phyloP scores from a whole-genome alignment of 2,113 vertebrate species.

The Oreochromis niloticus region DNA sequence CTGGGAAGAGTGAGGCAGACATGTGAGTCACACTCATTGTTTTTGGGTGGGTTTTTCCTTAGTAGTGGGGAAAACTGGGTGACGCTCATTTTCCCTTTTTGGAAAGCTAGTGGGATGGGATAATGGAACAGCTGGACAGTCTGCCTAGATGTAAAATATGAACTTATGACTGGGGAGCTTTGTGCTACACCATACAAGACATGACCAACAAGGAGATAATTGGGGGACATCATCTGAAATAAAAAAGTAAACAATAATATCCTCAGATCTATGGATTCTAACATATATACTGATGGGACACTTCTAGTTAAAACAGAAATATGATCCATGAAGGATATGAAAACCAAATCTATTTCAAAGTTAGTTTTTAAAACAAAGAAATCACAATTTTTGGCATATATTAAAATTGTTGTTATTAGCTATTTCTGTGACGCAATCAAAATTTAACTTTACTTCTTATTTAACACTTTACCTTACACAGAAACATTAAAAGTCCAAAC shows the following conservation, averaged over 20 bases:
- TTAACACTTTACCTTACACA: neutral
- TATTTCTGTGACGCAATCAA: neutral
- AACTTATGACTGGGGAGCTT: neutral
- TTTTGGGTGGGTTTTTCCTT: constrained; percentile 50
- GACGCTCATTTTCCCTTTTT: constrained; percentile 47
- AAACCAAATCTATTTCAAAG: neutral
- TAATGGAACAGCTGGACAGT: constrained; percentile 43
- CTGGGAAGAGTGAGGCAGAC: constrained; percentile 18
- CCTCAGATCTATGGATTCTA: neutral
- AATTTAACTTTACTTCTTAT: neutral
- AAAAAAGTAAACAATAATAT: neutral
- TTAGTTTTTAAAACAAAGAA: neutral
- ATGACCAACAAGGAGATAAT: neutral
- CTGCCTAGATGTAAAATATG: neutral
- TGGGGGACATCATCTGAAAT: neutral
- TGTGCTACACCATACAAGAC: neutral
- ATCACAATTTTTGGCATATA: neutral
- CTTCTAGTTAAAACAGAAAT: neutral
- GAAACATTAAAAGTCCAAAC: neutral
- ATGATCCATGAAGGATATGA: neutral
- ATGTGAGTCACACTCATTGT: constrained; percentile 52
- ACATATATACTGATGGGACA: neutral
- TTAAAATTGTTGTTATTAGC: neutral
- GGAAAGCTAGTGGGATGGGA: neutral
- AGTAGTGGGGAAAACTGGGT: constrained; percentile 28